Percentiles rank a stretch among this genome's conserved stretches.
These are phyloP conservation scores for Melanchra persicariae DNA, from an alignment of 2,888 invertebrate genomes.

Conservation along the genomic window DNA sequence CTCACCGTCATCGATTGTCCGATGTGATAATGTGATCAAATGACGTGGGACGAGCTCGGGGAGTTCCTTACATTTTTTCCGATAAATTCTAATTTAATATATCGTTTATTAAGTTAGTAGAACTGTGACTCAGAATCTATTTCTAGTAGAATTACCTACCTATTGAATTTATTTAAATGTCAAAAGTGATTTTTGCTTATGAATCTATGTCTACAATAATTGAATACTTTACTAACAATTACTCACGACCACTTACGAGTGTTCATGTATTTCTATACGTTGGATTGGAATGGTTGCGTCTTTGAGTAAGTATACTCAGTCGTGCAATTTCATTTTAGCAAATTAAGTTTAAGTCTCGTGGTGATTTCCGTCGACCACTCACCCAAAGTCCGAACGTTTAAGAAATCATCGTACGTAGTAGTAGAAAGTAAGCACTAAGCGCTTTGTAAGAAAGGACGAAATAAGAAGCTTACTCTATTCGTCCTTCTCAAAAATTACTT, in stretches of 20 bases:
- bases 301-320: not conserved
- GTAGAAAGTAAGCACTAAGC: not conserved
- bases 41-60: conserved; percentile 51
- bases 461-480: not conserved
- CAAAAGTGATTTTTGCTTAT: not conserved
- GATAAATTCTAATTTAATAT: conserved; percentile 16
- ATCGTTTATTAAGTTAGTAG: conserved; percentile 22
- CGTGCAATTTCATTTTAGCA: not conserved
- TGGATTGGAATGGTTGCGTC: not conserved
- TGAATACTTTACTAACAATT: not conserved
- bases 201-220: not conserved
- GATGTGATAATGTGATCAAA: conserved; percentile 47
- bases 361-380: not conserved
- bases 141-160: conserved; percentile 1
- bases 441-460: not conserved
- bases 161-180: not conserved
- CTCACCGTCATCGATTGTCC: conserved; percentile 59
- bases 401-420: no score
- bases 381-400: no score
- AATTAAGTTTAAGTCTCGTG: not conserved
- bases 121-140: conserved; percentile 29
- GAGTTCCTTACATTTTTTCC: conserved; percentile 51
- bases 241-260: not conserved
- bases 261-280: not conserved
- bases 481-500: not conserved